Base-by-base conservation (phyloP, 2,888 invertebrate species). In the Acrocyrtus sp. region DNA sequence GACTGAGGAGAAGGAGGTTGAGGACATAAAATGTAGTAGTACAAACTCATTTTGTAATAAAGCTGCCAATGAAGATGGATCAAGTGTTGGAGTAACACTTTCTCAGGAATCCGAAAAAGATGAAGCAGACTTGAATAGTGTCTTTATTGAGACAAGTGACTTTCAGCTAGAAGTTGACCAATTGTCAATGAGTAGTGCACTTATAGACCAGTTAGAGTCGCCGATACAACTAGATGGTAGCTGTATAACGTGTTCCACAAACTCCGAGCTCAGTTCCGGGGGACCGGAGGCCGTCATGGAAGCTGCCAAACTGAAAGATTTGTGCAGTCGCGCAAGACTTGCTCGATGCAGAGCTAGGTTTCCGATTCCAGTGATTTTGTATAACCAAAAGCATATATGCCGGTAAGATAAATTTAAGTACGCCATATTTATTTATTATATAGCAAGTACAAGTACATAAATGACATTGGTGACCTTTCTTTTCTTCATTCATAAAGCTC, bases 311-410 rank as follows among this genome's bases (percentile, higher is more conserved):
- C 83, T 91, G 48, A 87, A 88, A 76, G 90, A 91, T 72, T 84
- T 89, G 70, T 89, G 91, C 65, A 86, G 86, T 39, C 89, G 88
- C 83, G 90, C 92, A 24, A 87, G 90, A 82, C 88, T 89, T 83
- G 92, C 92, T 1, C 85, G 92, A 81, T 92, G 92, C 83, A 87
- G 92, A 58, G 89, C 90, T 62, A 86, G 93, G 82, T 93, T 93
- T 85, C 90, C 90, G 22, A 86, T 91, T 56, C 92, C 93, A 53
- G 92, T 92, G 15, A 92, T 93, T 81, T 85, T 92, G 73, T 92
- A 88, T 83, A 89, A 90, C 76, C 91, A 91, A 75, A 91, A 91
- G 83, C 88, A 89, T 79, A 87, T 91, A 54, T 91, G 90, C 82
- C 82, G 85, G 87, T 87, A 78, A 79, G 81, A n/a, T n/a, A n/a